A percentile compares a stretch with the other conserved stretches of the same genome.
Conservation (phyloP, 2,797 vertebrate genomes). For the Babyrousa celebensis region DNA sequence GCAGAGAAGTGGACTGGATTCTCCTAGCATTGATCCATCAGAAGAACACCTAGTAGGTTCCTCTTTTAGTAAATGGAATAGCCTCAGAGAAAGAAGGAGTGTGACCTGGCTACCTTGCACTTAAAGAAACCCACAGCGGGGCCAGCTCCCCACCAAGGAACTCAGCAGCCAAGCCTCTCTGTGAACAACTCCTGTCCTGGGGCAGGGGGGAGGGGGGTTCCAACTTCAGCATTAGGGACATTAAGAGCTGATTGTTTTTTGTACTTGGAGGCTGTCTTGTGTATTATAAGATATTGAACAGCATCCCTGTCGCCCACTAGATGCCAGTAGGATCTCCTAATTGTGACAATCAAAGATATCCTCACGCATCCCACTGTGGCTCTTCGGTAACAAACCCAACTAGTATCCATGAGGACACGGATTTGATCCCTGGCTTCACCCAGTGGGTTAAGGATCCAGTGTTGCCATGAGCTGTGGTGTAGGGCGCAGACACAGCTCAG, state of each 20-base stretch:
- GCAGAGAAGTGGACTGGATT: not conserved
- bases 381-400: no score
- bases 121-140: not conserved
- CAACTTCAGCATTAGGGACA: not conserved
- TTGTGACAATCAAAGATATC: not conserved
- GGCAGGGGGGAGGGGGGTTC: no score
- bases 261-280: not conserved
- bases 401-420: no score
- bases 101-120: not conserved
- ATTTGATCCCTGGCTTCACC: no score
- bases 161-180: rapidly evolving
- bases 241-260: not conserved
- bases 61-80: not conserved
- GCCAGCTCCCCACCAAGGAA: not conserved
- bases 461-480: no score
- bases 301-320: not conserved
- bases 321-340: not conserved
- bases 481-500: no score
- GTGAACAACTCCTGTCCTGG: not conserved
- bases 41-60: not conserved
- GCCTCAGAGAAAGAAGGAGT: no score
- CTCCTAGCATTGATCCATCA: no score
- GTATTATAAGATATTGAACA: not conserved
- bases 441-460: no score
- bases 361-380: not conserved